Percentiles rank a stretch among this genome's conserved stretches.
Evolutionary conservation across 2,113 vertebrate species (phyloP).

Genomic region (crab-eating macaque (Macaca fascicularis)): DNA sequence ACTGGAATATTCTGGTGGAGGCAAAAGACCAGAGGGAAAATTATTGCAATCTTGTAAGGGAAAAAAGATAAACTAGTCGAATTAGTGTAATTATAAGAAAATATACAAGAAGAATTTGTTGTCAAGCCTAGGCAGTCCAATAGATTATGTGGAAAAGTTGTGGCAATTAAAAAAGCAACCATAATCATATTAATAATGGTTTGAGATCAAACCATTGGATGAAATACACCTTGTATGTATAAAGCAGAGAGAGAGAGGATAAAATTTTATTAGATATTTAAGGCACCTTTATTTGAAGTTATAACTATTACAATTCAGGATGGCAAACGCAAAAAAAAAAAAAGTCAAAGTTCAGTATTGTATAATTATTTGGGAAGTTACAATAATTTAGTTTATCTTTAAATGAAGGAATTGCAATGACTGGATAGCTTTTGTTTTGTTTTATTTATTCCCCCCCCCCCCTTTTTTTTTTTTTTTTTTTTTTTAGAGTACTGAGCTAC

Average conservation of each 20-base stretch:
- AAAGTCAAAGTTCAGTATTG: neutral
- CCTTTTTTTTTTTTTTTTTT: neutral
- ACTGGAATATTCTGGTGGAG: conserved; percentile 1
- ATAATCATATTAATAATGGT: neutral
- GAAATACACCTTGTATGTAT: neutral
- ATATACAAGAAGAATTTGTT: neutral
- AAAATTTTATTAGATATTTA: neutral
- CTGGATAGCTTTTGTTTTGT: neutral
- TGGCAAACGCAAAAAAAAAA: neutral
- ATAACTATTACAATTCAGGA: neutral
- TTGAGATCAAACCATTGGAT: neutral
- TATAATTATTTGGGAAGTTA: conserved; percentile 64
- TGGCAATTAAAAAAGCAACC: neutral
- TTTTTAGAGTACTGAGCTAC: conserved; percentile 42
- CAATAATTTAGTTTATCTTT: conserved; percentile 33
- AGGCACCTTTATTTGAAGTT: neutral
- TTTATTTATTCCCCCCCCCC: neutral
- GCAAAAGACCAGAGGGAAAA: neutral
- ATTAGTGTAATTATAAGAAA: neutral
- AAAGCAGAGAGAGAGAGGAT: neutral
- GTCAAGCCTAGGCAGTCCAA: neutral
- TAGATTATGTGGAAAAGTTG: neutral
- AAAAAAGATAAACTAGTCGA: neutral
- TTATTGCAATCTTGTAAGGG: neutral
- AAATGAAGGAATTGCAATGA: conserved; percentile 36